Base-by-base conservation (phyloP, 2,888 invertebrate genomes). In the Tenthredo livida region DNA sequence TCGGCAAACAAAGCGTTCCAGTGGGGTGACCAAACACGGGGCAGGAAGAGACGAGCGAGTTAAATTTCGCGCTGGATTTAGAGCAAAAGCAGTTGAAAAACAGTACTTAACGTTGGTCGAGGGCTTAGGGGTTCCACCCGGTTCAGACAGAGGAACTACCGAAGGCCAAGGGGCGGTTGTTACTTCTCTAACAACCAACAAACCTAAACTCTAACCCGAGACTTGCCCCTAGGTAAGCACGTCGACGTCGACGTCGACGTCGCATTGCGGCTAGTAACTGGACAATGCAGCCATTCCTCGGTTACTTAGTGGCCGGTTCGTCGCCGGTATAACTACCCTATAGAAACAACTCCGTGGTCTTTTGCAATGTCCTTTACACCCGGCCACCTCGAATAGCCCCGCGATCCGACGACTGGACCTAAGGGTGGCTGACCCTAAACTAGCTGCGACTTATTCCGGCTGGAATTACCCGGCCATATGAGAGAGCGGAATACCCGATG, bases 181-280 rank as follows among this genome's bases (percentile, higher is more conserved):
- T 92, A 92, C 90, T 90, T 91, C 87, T 88, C 90, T 91, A 92
- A 92, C 92, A 91, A 91, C 88, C 87, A 86, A 88, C 86, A 86
- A 83, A 89, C 87, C 72, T 25, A 43, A 73, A 37, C 72, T 25
- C 90, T 89, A 87, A 89, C 89, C 90, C 89, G 90, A 91, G 92
- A 92, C 90, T 92, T 87, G 33, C 43, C 77, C 37, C 37, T 25
- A 25, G 58, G 33, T 67, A 70, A 83, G 83, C 65, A 67, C 80
- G 37, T 83, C 83, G 83, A 43, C 78, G 37, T 83, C 82, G 82
- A 67, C 78, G 37, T 83, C 82, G 82, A 47, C 80, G 37, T 83
- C 83, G 83, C 83, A 83, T 7, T 83, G 83, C 83, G 83, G 83
- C 43, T 47, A 47, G 67, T 83, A 29, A 54, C 83, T 33, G 83